Evolutionary conservation across 2,113 vertebrate species (phyloP).

Genomic region (Neofelis nebulosa): DNA sequence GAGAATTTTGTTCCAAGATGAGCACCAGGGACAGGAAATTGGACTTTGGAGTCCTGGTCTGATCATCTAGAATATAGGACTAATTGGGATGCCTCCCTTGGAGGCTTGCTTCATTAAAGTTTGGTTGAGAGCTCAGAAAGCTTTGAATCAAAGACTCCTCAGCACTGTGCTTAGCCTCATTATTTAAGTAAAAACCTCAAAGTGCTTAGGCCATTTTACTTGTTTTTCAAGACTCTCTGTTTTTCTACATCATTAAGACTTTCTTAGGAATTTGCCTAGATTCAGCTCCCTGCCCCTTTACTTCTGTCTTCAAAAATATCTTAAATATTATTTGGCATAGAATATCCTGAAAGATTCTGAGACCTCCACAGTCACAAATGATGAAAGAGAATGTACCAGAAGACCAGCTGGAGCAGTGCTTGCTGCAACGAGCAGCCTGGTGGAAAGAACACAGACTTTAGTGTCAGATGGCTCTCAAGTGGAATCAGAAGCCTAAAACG

Average conservation of each 20-base stretch:
- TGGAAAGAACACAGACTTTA: background rate
- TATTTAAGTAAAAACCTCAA: constrained; percentile 37
- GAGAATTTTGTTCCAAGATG: constrained; percentile 29
- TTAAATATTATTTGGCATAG: constrained; percentile 35
- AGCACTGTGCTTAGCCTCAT: background rate
- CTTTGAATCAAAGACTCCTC: background rate
- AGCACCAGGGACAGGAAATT: constrained; percentile 23
- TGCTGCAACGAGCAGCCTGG: background rate
- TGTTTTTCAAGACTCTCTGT: constrained; percentile 13
- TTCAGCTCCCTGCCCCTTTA: background rate
- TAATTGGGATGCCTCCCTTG: constrained; percentile 55
- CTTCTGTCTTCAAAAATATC: constrained; percentile 34
- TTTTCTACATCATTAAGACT: background rate
- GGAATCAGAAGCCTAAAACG: background rate
- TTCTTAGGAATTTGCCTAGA: background rate
- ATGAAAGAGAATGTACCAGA: background rate
- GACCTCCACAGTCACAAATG: background rate
- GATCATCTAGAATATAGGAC: constrained; percentile 58
- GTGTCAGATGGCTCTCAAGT: background rate
- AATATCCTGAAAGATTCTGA: background rate
- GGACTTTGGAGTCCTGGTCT: constrained; percentile 41
- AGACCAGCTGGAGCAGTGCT: background rate
- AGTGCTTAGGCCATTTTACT: background rate
- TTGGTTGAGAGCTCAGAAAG: background rate
- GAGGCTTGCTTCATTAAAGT: constrained; percentile 31